A percentile compares a stretch with the other conserved stretches of the same genome.
Evolutionary conservation across 2,888 invertebrate species (phyloP).

Genomic region (Pilophorus perplexus): DNA sequence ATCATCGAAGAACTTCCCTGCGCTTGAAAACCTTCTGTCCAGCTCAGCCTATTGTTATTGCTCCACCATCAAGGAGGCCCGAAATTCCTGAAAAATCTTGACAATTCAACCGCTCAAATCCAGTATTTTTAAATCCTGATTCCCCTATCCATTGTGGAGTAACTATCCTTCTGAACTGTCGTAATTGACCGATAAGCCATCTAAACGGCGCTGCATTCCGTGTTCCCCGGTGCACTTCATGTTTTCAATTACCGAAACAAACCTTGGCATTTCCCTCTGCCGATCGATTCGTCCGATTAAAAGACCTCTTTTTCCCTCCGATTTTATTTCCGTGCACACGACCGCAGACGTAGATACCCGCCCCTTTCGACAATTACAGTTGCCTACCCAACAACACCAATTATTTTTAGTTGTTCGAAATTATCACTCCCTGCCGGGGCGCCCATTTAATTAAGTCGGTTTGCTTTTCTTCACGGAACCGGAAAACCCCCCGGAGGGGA

Average conservation of each 20-base stretch:
- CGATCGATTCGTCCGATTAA: constrained; percentile 3
- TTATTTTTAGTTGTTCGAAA: constrained; percentile 33
- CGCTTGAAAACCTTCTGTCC: too few relatives aligned
- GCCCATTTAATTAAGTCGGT: constrained; percentile 36
- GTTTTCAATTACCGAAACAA: constrained; percentile 19
- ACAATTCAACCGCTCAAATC: too few relatives aligned
- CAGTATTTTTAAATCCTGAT: too few relatives aligned
- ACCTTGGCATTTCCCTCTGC: not conserved
- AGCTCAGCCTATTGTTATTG: too few relatives aligned
- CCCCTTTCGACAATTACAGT: constrained; percentile 20
- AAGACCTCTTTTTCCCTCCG: not conserved
- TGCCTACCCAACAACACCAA: constrained; percentile 34
- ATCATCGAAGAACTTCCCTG: too few relatives aligned
- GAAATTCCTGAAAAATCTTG: too few relatives aligned
- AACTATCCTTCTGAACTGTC: too few relatives aligned
- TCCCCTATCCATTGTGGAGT: too few relatives aligned
- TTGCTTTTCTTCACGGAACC: constrained; percentile 30
- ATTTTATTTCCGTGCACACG: constrained; percentile 10
- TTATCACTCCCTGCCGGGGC: constrained; percentile 25
- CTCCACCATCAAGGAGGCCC: too few relatives aligned
- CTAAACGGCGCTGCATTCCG: not conserved
- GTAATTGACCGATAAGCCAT: too few relatives aligned
- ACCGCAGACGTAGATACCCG: too few relatives aligned
- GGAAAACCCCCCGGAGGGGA: constrained; percentile 6
- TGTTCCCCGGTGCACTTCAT: not conserved